These are phyloP conservation scores for Cenopis cana DNA, from an alignment of 2,888 invertebrate genomes.

Conservation along the genomic window DNA sequence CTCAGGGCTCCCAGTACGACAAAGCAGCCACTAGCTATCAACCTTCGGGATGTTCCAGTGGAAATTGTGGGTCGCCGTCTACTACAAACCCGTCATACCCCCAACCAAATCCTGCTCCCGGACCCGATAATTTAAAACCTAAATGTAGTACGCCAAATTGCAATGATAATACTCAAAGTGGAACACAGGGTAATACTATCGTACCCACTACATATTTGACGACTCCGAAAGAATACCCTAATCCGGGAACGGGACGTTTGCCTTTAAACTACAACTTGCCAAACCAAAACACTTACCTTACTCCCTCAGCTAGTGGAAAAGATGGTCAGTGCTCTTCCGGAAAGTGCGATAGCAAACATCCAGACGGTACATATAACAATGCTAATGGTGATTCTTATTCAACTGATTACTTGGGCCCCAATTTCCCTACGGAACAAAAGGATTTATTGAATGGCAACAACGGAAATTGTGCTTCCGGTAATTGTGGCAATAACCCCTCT, in stretches of 20 bases:
- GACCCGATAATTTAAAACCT: conserved; percentile 33
- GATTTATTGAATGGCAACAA: conserved; percentile 25
- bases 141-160: conserved; percentile 51
- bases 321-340: conserved; percentile 45
- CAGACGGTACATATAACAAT: conserved; percentile 25
- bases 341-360: conserved; percentile 43
- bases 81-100: conserved; percentile 23
- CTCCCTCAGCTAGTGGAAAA: conserved; percentile 39
- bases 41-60: conserved; percentile 45
- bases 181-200: conserved; percentile 47
- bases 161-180: conserved; percentile 44
- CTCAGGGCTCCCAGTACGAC: conserved; percentile 33
- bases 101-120: conserved; percentile 12
- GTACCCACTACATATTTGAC: conserved; percentile 63
- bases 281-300: conserved; percentile 47
- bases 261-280: conserved; percentile 59
- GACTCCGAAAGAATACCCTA: conserved; percentile 59
- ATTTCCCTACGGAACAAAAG: conserved; percentile 21
- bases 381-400: conserved; percentile 40
- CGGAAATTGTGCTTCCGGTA: conserved; percentile 45
- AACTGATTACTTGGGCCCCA: conserved; percentile 34
- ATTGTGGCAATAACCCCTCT: conserved; percentile 46
- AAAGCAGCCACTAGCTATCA: conserved; percentile 19
- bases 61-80: conserved; percentile 47
- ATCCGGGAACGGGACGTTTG: conserved; percentile 48